These are phyloP conservation scores for Amorpha juglandis DNA, from an alignment of 2,888 invertebrate species.

Conservation along the genomic window DNA sequence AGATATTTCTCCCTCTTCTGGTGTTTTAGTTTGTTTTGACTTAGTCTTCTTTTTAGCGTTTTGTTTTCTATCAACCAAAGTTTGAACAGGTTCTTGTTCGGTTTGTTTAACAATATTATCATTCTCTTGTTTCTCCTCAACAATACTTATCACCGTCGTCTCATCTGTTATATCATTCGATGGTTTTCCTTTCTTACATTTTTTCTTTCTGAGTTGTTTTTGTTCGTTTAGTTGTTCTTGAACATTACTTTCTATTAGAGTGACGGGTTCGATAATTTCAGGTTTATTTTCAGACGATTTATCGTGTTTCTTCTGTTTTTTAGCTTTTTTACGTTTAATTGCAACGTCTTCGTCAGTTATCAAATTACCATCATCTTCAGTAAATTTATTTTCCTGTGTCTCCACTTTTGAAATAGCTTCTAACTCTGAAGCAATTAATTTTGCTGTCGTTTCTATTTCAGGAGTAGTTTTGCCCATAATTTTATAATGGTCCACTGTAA, in stretches of 20 bases:
- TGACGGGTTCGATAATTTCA: conserved; percentile 42
- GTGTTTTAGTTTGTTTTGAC: conserved; percentile 32
- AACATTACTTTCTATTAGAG: conserved; percentile 39
- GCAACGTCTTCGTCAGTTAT: conserved; percentile 27
- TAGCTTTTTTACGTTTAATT: conserved; percentile 56
- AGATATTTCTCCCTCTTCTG: conserved; percentile 27
- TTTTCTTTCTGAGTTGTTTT: conserved; percentile 40
- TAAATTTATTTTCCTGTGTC: background rate
- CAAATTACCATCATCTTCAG: background rate
- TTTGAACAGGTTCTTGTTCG: conserved; percentile 7
- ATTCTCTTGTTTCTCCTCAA: conserved; percentile 4
- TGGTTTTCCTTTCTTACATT: conserved; percentile 37
- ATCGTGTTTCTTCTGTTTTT: conserved; percentile 56
- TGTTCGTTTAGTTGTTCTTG: conserved; percentile 50
- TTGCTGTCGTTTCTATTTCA: background rate
- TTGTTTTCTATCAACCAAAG: conserved; percentile 28
- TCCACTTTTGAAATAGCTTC: background rate
- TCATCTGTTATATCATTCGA: conserved; percentile 30
- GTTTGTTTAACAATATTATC: conserved; percentile 26
- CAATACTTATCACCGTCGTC: background rate
- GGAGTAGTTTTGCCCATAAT: background rate
- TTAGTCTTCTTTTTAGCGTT: conserved; percentile 48
- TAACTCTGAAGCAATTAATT: background rate
- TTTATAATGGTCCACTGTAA: background rate
- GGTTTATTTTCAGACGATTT: conserved; percentile 42